Evolutionary conservation across 2,113 vertebrate genomes (phyloP), one percentile per base, ranked within the genome.

Genomic region (Tachycineta bicolor): DNA sequence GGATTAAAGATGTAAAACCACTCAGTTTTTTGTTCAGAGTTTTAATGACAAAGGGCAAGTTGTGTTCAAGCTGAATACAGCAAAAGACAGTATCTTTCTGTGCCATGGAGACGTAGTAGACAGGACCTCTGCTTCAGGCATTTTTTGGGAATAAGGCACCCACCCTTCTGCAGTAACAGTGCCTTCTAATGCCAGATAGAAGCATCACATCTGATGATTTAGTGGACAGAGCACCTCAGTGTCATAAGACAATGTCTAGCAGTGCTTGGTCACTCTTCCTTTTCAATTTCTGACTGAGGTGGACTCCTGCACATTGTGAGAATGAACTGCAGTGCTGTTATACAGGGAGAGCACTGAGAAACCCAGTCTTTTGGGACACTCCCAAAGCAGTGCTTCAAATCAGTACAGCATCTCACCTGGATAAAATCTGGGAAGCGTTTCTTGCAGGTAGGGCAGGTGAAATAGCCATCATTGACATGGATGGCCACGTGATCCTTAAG

Each of bases 351-450:
- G 20, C 11, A 43, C 11, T 43, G 56, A 33, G 34, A 63, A 84
- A 33, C 6, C 5, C 21, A 14, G 43, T 25, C 13, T n/a, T 55
- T 24, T 25, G 22, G 52, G 58, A 59, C 46, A 12, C 7, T 9
- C 2, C 1, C 16, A 60, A 44, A 58, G 26, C 29, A 31, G 25
- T 0, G 1, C 37, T 81, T 64, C 46, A 37, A 8, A 47, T 23
- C 28, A 39, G 41, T 18, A 10, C 5, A 10, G 46, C 71, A 94
- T 8, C 97, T 96, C 82, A 99, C 99, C 99, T 99, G 99, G 95
- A 99, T 99, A 83, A 99, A 99, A 93, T 99, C 99, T 10, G 98
- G 98, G 92, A 99, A 99, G 26, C 98, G 98, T 97, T 99, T 99
- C 96, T 99, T 99, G 98, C 99, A 99, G 88, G 99, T 98, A 10